These are phyloP conservation scores for Vandiemenella viatica DNA, from an alignment of 2,888 invertebrate genomes.

Conservation along the genomic window DNA sequence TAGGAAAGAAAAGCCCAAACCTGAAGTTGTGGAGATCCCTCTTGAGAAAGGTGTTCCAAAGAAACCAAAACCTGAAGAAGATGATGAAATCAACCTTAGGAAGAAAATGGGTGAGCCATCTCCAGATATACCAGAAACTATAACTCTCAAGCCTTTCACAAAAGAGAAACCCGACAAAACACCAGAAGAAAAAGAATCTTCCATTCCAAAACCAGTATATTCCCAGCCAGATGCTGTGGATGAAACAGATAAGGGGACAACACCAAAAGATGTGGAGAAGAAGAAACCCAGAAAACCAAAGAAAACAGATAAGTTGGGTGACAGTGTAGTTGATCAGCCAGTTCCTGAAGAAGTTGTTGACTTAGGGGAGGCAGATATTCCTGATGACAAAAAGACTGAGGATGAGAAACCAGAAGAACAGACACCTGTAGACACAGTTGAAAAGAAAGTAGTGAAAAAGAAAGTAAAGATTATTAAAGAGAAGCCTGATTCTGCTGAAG, in stretches of 20 bases:
- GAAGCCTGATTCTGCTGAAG: slow-evolving; percentile 20
- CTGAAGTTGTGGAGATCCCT: slow-evolving; percentile 22
- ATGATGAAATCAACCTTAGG: slow-evolving; percentile 16
- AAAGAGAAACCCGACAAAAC: slow-evolving; percentile 23
- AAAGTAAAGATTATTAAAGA: no score
- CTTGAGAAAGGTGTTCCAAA: slow-evolving; percentile 16
- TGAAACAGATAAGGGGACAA: slow-evolving; percentile 19
- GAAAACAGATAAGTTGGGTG: no score
- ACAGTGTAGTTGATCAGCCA: no score
- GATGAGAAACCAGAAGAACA: no score
- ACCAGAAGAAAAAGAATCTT: slow-evolving; percentile 24
- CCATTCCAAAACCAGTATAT: slow-evolving; percentile 6
- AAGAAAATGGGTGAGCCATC: slow-evolving; percentile 27
- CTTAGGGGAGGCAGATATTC: slow-evolving; percentile 19
- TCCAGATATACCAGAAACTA: slow-evolving; percentile 21
- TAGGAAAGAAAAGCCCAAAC: slow-evolving; percentile 21
- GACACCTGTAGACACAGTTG: slow-evolving; percentile 12
- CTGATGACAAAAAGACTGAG: no score
- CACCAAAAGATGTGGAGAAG: slow-evolving; percentile 1
- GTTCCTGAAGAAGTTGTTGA: background rate
- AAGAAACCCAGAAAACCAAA: no score
- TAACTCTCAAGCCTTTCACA: slow-evolving; percentile 22
- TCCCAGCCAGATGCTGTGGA: slow-evolving; percentile 14
- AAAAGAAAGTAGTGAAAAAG: slow-evolving; percentile 17
- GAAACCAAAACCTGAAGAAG: slow-evolving; percentile 25